phyloP scores from a whole-genome alignment of 2,113 vertebrate genomes.

The Myrmecophaga tridactyla region DNA sequence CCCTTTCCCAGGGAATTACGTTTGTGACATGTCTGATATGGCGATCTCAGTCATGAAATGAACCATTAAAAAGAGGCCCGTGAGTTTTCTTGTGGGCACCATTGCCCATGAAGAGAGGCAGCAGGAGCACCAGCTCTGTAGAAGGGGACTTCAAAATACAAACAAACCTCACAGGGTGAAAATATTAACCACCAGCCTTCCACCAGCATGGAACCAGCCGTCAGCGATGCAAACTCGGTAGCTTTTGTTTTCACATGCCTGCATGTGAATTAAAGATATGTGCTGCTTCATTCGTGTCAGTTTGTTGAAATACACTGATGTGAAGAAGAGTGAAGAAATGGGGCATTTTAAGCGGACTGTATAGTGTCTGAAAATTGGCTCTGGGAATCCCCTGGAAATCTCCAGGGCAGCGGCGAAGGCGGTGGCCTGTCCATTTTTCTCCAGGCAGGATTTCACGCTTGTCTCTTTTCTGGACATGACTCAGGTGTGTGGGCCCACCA shows the following conservation, averaged over 20 bases:
- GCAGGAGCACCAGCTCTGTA: background rate
- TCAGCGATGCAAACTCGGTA: background rate
- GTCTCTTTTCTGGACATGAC: slow-evolving; percentile 47
- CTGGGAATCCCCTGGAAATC: background rate
- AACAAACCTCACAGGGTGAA: background rate
- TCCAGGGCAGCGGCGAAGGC: background rate
- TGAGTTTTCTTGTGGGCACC: background rate
- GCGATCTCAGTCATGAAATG: background rate
- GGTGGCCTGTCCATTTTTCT: background rate
- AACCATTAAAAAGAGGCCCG: background rate
- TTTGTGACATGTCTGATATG: background rate
- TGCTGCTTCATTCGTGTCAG: background rate
- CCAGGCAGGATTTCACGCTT: slow-evolving; percentile 34
- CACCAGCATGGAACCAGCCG: background rate
- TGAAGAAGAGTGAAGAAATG: background rate
- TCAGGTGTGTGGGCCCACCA: background rate
- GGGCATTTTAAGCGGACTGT: background rate
- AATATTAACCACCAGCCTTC: background rate
- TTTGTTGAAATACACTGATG: background rate
- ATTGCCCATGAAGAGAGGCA: background rate
- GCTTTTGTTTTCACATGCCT: background rate
- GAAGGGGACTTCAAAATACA: background rate
- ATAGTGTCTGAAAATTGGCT: background rate
- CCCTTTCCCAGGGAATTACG: background rate
- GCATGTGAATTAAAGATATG: rapidly evolving